Evolutionary conservation across 1,140 invertebrate species (phyloP), one percentile per base, ranked within the genome.

Genomic region (Papilio machaon): DNA sequence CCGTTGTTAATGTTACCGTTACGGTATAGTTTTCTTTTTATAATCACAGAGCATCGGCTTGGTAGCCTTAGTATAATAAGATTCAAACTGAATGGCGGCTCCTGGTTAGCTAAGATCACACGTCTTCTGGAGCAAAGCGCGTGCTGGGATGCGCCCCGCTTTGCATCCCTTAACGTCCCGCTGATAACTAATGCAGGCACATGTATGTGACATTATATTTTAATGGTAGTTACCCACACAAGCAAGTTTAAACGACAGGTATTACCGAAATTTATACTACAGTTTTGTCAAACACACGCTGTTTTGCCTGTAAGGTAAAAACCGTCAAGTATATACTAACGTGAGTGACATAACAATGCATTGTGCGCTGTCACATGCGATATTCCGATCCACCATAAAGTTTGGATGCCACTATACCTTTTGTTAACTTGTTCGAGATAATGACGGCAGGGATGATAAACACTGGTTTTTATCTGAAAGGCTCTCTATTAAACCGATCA

Each of bases 1-100:
- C 79, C 83, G 35, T 80, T 78, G 73, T 60, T 83, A 70, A 70
- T 82, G 64, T 49, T 38, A 83, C 86, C 84, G 86, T 87, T 87
- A 87, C 80, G 73, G 49, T 82, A 81, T 79, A 47, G 74, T 47
- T 52, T 52, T 52, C 74, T 76, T 76, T 76, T 76, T 76, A 47
- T 47, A 54, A 77, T 74, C 81, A 73, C 9, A 11, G 64, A 70
- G 64, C 30, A 64, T 64, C 64, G 38, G 58, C 73, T 82, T 84
- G 74, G 80, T 75, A 67, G 15, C 54, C 19, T 19, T 58, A 7
- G 54, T 58, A 58, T 58, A 58, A 58, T 7, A 19, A n/a, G 6
- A n/a, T 58, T 58, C 54, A 58, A 7, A 58, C 54, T 58, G 19
- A n/a, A 58, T 19, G 54, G 7, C 8, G 2, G 54, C 17, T 58